phyloP scores from a whole-genome alignment of 2,797 vertebrate genomes.

The Scarus forsteni region DNA sequence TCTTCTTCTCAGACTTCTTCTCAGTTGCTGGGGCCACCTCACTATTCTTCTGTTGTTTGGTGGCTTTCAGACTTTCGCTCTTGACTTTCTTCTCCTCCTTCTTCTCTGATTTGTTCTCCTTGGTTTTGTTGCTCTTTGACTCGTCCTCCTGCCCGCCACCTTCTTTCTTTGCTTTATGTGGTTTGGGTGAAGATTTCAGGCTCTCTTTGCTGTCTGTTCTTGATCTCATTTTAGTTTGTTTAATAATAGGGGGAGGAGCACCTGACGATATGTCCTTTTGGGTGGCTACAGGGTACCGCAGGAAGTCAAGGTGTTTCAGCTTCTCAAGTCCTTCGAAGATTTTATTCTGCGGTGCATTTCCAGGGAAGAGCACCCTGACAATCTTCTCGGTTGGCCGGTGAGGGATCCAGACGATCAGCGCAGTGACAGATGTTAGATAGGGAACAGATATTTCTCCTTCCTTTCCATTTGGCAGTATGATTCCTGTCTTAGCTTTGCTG shows the following conservation, averaged over 20 bases:
- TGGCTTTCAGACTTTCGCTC: conserved; percentile 87
- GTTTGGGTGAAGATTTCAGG: conserved; percentile 93
- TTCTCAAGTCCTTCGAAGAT: conserved; percentile 98
- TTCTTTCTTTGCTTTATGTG: conserved; percentile 90
- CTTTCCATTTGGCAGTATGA: conserved; percentile 93
- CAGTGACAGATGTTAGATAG: conserved; percentile 97
- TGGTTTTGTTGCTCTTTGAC: conserved; percentile 87
- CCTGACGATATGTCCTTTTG: conserved; percentile 93
- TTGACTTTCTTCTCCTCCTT: conserved; percentile 88
- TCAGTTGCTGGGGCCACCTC: conserved; percentile 85
- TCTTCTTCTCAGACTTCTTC: conserved; percentile 92
- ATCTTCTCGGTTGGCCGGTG: conserved; percentile 96
- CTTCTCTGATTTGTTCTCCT: conserved; percentile 89
- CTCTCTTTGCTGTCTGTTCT: conserved; percentile 98
- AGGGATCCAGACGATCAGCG: conserved; percentile 97
- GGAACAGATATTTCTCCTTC: conserved; percentile 99
- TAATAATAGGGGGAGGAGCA: conserved; percentile 86
- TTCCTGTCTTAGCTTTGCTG: conserved; percentile 98
- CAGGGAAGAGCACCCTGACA: conserved; percentile 95
- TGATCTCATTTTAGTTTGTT: conserved; percentile 96
- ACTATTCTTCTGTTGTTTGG: conserved; percentile 89
- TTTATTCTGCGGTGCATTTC: conserved; percentile 98
- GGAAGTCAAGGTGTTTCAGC: conserved; percentile 95
- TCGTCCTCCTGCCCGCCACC: conserved; percentile 86
- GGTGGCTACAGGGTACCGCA: conserved; percentile 94